These are phyloP conservation scores for Sebastes hubbsi DNA, from an alignment of 2,797 vertebrate species.

Conservation along the genomic window DNA sequence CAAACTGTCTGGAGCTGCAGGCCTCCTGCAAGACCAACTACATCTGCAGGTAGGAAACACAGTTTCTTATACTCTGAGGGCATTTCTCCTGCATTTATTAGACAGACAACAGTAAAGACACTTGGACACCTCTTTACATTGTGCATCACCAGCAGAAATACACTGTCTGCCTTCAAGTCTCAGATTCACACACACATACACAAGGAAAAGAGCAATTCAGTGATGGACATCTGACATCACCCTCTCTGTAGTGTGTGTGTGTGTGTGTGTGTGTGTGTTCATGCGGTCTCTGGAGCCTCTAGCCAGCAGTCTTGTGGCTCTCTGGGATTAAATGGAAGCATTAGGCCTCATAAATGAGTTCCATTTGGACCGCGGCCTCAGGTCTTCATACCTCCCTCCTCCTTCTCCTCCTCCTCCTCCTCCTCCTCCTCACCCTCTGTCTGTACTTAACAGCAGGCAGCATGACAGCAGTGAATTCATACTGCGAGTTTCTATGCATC, in stretches of 20 bases:
- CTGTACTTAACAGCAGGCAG: constrained; percentile 41
- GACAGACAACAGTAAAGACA: not conserved
- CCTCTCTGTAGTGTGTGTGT: not conserved
- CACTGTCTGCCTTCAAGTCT: not conserved
- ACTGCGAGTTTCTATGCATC: not conserved
- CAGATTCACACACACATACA: not conserved
- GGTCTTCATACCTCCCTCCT: constrained; percentile 17
- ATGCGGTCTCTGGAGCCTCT: constrained; percentile 15
- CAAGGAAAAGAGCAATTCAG: not conserved
- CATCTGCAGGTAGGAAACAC: constrained; percentile 92
- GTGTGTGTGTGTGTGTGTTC: not conserved
- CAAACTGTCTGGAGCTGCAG: constrained; percentile 95
- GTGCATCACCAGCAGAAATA: not conserved
- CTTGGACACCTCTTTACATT: not conserved
- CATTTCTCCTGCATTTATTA: not conserved
- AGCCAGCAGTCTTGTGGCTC: constrained; percentile 28
- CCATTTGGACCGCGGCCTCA: constrained; percentile 61
- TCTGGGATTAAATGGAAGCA: constrained; percentile 68
- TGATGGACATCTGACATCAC: constrained; percentile 38
- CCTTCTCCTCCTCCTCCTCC: not conserved
- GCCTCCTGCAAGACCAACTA: constrained; percentile 96
- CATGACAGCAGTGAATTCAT: constrained; percentile 14
- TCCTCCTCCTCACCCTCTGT: not conserved
- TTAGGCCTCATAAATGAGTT: constrained; percentile 66
- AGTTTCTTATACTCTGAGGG: not conserved